Base-by-base conservation (phyloP, 1,140 invertebrate genomes). In the Meloidogyne exigua region DNA sequence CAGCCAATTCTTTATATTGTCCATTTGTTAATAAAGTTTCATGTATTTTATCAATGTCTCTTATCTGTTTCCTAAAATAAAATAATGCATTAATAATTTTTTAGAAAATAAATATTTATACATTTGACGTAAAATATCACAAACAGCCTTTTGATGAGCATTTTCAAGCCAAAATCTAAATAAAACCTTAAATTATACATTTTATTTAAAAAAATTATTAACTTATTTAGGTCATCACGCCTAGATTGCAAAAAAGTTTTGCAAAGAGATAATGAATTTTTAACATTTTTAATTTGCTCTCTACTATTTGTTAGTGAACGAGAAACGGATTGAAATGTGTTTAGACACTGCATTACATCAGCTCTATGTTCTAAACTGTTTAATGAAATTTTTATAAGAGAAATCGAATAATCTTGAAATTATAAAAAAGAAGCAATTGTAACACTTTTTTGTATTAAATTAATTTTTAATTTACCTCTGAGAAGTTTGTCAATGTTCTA, bases 171-270 rank as follows among this genome's bases (percentile, higher is more conserved):
- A 86, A n/a, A 86, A 72, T 32, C 72, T 76, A 32, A 32, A n/a
- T n/a, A n/a, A n/a, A n/a, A n/a, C 10, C 18, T 23, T n/a, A 64
- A 32, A 36, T 25, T 25, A n/a, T 67, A 57, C 10, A 57, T 18
- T 49, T 28, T 23, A 44, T n/a, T 26, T n/a, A n/a, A 3, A 9
- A 21, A 9, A n/a, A 23, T 36, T 62, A 96, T 69, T 96, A 89
- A 73, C 83, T 95, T 93, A 81, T 94, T 92, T 63, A 99, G 89
- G 88, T 98, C 95, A 84, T 96, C 95, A 67, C 95, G 90, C 77
- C 94, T 91, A 88, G 95, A 95, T 77, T 94, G 92, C 63, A 99
- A 88, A 36, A 98, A 88, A 25, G 92, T 92, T 87, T 96, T 95
- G 88, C 95, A 97, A 7, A 93, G 93, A 68, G 92, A 91, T 11